Evolutionary conservation across 2,888 invertebrate species (phyloP).

Genomic region (Herminia tarsipennalis): DNA sequence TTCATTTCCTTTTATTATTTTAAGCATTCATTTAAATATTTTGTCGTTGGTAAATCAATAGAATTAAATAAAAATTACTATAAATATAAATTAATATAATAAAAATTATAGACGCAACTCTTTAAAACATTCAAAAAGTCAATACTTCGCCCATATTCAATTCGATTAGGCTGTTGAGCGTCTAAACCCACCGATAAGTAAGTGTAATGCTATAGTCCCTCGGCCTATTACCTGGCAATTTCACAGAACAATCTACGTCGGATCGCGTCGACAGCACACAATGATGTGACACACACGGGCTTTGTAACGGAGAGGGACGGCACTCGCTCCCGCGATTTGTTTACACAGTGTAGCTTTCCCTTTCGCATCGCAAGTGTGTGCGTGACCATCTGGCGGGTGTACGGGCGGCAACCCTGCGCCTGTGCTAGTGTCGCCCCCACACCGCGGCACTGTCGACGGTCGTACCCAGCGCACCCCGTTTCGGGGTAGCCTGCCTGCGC

Average conservation of each 20-base stretch:
- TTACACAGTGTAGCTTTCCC: constrained; percentile 85
- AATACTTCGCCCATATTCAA: constrained; percentile 63
- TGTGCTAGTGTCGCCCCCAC: constrained; percentile 75
- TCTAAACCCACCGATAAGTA: constrained; percentile 81
- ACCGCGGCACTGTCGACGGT: constrained; percentile 29
- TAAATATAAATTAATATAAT: not conserved
- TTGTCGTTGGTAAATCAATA: too few relatives aligned
- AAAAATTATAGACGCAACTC: constrained; percentile 14
- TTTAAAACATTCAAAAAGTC: constrained; percentile 39
- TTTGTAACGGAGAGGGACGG: constrained; percentile 77
- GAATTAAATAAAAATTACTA: too few relatives aligned
- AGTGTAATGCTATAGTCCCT: constrained; percentile 83
- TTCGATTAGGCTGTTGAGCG: constrained; percentile 78
- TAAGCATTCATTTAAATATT: too few relatives aligned
- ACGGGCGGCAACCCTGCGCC: constrained; percentile 63
- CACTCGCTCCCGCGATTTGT: constrained; percentile 78
- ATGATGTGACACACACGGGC: constrained; percentile 75
- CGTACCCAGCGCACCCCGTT: constrained; percentile 63
- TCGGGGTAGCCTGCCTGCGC: constrained; percentile 65
- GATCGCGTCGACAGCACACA: constrained; percentile 79
- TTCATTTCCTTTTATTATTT: too few relatives aligned
- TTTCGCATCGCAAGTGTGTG: constrained; percentile 75
- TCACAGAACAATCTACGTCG: constrained; percentile 84
- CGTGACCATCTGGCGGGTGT: constrained; percentile 79
- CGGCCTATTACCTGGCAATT: constrained; percentile 86